Percentiles rank a stretch among this genome's conserved stretches.
phyloP scores from a whole-genome alignment of 1,140 invertebrate genomes.

The Megalopta genalis region DNA sequence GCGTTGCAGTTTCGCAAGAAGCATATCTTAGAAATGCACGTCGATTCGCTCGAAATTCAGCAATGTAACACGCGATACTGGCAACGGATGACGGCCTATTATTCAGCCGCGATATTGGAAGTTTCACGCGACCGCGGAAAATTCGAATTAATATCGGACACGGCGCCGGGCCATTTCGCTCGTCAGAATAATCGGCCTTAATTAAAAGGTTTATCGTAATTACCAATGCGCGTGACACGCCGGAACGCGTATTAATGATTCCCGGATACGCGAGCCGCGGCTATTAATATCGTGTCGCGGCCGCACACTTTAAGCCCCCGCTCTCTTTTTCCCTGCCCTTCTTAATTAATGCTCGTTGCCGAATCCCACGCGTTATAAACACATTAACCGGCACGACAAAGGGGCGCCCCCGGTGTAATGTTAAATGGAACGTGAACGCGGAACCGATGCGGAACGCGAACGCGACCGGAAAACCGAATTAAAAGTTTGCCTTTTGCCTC shows the following conservation, averaged over 20 bases:
- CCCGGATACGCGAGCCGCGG: not conserved
- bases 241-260: slow-evolving; percentile 33
- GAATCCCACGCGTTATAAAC: slow-evolving; percentile 29
- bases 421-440: slow-evolving; percentile 7
- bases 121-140: not conserved
- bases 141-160: slow-evolving; percentile 19
- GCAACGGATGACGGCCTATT: slow-evolving; percentile 14
- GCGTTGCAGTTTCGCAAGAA: no score
- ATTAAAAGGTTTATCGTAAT: slow-evolving; percentile 48
- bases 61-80: no score
- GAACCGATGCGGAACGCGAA: not conserved
- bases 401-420: not conserved
- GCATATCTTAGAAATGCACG: no score
- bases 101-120: slow-evolving; percentile 10
- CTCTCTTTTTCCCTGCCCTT: slow-evolving; percentile 4
- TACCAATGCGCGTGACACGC: slow-evolving; percentile 9
- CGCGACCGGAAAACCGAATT: not conserved
- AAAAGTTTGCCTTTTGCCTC: not conserved
- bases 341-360: slow-evolving; percentile 27
- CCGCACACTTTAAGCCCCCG: not conserved
- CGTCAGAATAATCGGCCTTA: slow-evolving; percentile 28
- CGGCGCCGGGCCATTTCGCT: slow-evolving; percentile 9
- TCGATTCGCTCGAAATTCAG: no score
- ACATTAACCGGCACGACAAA: slow-evolving; percentile 8
- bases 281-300: slow-evolving; percentile 27